These are phyloP conservation scores for Helogale parvula DNA, from an alignment of 2,113 vertebrate genomes.

Conservation along the genomic window DNA sequence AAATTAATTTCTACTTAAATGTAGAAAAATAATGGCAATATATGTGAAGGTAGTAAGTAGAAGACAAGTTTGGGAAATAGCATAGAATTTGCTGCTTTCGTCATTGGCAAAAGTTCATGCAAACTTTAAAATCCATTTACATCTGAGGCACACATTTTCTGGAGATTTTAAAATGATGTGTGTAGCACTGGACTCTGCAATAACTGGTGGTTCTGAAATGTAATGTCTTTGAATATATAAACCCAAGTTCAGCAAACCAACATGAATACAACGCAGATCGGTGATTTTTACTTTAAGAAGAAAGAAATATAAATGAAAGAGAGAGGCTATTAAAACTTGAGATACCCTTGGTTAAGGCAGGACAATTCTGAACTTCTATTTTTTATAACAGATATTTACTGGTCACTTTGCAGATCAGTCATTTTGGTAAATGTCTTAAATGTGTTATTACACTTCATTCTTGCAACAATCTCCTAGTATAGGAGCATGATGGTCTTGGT, in stretches of 20 bases:
- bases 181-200: background rate
- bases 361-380: background rate
- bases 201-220: background rate
- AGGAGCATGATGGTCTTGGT: background rate
- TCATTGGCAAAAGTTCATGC: background rate
- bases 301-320: background rate
- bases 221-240: background rate
- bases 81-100: background rate
- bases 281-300: slow-evolving; percentile 26
- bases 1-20: no score
- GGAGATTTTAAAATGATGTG: background rate
- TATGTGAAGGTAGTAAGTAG: background rate
- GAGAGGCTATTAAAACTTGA: background rate
- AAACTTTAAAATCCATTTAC: background rate
- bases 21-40: background rate
- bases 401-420: background rate
- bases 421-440: background rate
- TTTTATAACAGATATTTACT: background rate
- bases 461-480: background rate
- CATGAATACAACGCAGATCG: background rate
- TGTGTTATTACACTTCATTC: background rate
- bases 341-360: background rate
- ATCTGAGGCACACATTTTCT: background rate
- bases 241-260: background rate
- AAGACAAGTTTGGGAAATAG: background rate